phyloP scores from a whole-genome alignment of 2,888 invertebrate species.

The Amphipyra tragopoginis region DNA sequence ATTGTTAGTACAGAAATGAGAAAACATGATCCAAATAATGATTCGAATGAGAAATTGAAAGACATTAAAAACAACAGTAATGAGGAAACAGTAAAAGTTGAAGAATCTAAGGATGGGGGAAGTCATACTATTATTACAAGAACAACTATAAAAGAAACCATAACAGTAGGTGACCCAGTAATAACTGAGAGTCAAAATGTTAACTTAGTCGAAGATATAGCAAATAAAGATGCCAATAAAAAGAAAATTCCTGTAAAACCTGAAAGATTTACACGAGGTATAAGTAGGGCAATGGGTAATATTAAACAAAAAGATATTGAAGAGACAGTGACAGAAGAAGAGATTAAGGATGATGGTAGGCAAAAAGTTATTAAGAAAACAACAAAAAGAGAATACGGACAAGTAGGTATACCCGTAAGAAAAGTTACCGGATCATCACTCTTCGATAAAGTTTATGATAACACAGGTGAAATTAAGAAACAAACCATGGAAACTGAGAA shows the following conservation, averaged over 20 bases:
- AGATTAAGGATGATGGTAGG: constrained; percentile 3
- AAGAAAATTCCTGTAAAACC: constrained; percentile 39
- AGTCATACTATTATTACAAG: constrained; percentile 11
- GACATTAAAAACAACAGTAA: constrained; percentile 19
- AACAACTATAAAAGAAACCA: constrained; percentile 11
- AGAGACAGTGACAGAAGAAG: constrained; percentile 17
- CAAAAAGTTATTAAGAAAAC: constrained; percentile 26
- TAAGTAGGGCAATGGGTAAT: constrained; percentile 49
- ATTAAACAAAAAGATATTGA: constrained; percentile 19
- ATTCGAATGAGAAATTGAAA: constrained; percentile 31
- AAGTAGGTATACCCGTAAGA: constrained; percentile 41
- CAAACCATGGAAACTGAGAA: constrained; percentile 47
- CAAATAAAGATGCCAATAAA: neutral
- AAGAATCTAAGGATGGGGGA: constrained; percentile 6
- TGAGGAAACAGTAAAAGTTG: constrained; percentile 21
- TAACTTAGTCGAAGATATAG: neutral
- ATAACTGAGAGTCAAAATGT: constrained; percentile 16
- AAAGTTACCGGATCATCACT: no score
- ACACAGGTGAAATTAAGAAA: constrained; percentile 14
- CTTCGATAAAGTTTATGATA: constrained; percentile 21
- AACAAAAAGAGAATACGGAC: constrained; percentile 30
- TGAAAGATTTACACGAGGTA: constrained; percentile 41
- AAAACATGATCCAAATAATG: constrained; percentile 29
- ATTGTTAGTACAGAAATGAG: constrained; percentile 47
- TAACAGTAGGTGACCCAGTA: constrained; percentile 12